A percentile compares a stretch with the other conserved stretches of the same genome.
phyloP scores from a whole-genome alignment of 2,888 invertebrate species.

The Eugnorisma glareosa region DNA sequence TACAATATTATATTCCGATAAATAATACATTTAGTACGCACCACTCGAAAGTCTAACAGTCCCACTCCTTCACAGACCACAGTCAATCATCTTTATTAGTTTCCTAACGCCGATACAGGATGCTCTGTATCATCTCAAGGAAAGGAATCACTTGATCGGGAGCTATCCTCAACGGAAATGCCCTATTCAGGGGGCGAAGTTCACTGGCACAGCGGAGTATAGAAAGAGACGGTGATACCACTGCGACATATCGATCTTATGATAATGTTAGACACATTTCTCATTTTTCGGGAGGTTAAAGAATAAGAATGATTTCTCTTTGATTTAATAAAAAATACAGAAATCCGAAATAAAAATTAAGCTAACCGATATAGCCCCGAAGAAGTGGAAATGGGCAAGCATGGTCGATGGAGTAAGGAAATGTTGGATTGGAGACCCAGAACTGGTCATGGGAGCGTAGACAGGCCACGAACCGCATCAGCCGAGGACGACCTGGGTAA shows the following conservation, averaged over 20 bases:
- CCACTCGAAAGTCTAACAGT: background rate
- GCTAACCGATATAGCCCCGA: background rate
- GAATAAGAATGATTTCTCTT: background rate
- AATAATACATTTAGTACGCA: background rate
- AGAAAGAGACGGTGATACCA: conserved; percentile 68
- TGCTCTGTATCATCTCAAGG: conserved; percentile 58
- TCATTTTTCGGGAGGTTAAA: background rate
- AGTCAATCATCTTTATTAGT: conserved; percentile 44
- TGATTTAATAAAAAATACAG: background rate
- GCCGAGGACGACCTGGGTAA: background rate
- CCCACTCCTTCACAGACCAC: background rate
- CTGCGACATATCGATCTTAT: background rate
- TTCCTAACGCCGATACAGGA: conserved; percentile 63
- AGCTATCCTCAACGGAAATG: conserved; percentile 71
- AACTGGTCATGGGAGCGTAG: background rate
- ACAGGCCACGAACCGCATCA: background rate
- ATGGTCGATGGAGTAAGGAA: background rate
- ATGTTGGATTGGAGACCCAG: background rate
- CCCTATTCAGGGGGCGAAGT: conserved; percentile 74
- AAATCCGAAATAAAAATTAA: background rate
- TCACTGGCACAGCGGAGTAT: conserved; percentile 71
- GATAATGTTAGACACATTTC: background rate
- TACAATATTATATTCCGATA: background rate
- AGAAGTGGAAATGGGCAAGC: background rate
- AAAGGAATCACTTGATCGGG: conserved; percentile 60